A percentile compares a stretch with the other conserved stretches of the same genome.
These are phyloP conservation scores for Phrynocephalus guinanensis DNA, from an alignment of 2,797 vertebrate genomes.

Conservation along the genomic window DNA sequence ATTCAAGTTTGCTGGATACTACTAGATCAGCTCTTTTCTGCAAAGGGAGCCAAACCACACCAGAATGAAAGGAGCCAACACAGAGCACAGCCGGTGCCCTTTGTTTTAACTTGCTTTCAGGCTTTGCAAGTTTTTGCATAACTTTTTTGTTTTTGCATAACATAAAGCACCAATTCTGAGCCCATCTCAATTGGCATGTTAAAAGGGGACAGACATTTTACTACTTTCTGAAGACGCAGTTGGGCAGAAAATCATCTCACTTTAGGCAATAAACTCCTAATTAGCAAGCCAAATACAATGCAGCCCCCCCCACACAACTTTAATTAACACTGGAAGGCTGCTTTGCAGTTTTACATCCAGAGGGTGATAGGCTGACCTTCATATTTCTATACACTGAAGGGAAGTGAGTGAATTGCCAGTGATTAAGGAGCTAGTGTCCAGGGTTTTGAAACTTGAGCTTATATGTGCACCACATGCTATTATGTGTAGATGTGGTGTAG, in stretches of 20 bases:
- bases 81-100: neutral
- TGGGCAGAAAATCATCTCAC: constrained; percentile 45
- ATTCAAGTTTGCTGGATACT: too few species aligned
- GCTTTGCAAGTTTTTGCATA: constrained; percentile 36
- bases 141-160: constrained; percentile 24
- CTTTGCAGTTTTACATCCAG: constrained; percentile 61
- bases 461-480: neutral
- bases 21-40: neutral
- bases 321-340: constrained; percentile 60
- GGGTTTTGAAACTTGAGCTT: constrained; percentile 41
- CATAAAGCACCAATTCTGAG: constrained; percentile 28
- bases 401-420: constrained; percentile 12
- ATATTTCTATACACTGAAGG: constrained; percentile 47
- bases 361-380: constrained; percentile 55
- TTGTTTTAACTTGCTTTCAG: neutral
- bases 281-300: constrained; percentile 64
- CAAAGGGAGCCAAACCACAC: neutral
- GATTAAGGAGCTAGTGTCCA: constrained; percentile 13
- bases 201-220: constrained; percentile 24
- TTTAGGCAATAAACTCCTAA: constrained; percentile 57
- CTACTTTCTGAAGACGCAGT: constrained; percentile 40
- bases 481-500: neutral
- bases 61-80: neutral
- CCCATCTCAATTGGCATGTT: constrained; percentile 42
- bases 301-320: constrained; percentile 56